Base-by-base conservation (phyloP, 37 sponge, comb jelly and placozoan genomes). In the Mnemiopsis leidyi region DNA sequence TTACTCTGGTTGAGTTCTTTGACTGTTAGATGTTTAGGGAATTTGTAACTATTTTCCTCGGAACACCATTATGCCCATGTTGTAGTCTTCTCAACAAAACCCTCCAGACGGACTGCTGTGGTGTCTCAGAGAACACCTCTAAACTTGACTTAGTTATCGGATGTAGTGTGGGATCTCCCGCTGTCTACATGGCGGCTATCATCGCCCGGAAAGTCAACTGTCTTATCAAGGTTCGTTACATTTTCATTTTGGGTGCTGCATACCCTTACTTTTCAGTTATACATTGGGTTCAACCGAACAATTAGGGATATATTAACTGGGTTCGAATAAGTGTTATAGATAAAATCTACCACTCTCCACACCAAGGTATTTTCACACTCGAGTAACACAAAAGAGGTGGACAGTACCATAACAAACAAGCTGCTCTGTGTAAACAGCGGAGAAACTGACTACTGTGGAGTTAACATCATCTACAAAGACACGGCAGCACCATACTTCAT, bases 191-290 rank as follows among this genome's bases (percentile, higher is more conserved):
- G 25, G 26, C 61, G 37, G 90, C 90, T 85, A 85, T 85, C 90
- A 38, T 85, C 29, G 90, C 90, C 5, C 40, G 90, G 25, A 85
- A 85, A 40, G 61, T 38, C 61, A 85, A 85, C 61, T 40, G 61
- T 85, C 90, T 85, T 33, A 85, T 85, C 90, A 85, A 85, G 90
- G 90, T 85, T 26, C n/a, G n/a, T n/a, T n/a, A n/a, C n/a, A n/a
- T n/a, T n/a, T n/a, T n/a, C n/a, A n/a, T n/a, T n/a, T n/a, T n/a
- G n/a, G n/a, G n/a, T n/a, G n/a, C n/a, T n/a, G n/a, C n/a, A n/a
- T n/a, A n/a, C n/a, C n/a, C n/a, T n/a, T n/a, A n/a, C n/a, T n/a
- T n/a, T n/a, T n/a, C n/a, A n/a, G n/a, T n/a, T n/a, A n/a, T n/a
- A n/a, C n/a, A n/a, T n/a, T n/a, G n/a, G n/a, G n/a, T n/a, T n/a